Conservation (phyloP, 2,888 invertebrate species). For the Phyllotreta striolata region DNA sequence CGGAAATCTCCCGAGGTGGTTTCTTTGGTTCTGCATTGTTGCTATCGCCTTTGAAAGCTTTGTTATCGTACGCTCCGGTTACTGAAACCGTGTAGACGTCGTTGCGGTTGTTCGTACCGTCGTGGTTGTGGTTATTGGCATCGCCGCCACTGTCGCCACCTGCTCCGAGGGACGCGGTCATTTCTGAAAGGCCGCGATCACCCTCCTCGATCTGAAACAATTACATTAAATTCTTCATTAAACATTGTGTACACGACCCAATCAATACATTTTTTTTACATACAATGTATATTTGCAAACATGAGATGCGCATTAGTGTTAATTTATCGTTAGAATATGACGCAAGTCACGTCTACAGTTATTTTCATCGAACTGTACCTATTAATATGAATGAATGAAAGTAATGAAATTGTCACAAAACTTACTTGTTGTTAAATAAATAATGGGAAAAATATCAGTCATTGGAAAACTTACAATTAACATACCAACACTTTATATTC, state of each 20-base stretch:
- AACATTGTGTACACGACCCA: not conserved
- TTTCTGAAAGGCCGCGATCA: constrained; percentile 63
- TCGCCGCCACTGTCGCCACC: constrained; percentile 56
- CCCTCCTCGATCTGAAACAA: constrained; percentile 65
- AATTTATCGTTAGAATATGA: no score
- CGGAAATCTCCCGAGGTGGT: constrained; percentile 69
- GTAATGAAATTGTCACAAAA: no score
- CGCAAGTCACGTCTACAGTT: no score
- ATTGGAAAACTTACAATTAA: no score
- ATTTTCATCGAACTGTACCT: no score
- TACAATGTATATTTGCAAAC: no score
- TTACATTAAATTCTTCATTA: constrained; percentile 36
- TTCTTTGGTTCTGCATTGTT: constrained; percentile 60
- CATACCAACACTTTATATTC: no score
- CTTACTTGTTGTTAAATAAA: no score
- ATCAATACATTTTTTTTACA: not conserved
- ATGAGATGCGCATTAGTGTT: no score
- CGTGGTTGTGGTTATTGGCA: constrained; percentile 38
- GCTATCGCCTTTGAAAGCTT: constrained; percentile 71
- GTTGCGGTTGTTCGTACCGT: constrained; percentile 47
- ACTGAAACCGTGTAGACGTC: constrained; percentile 68
- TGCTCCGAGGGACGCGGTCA: constrained; percentile 67
- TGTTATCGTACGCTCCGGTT: constrained; percentile 73
- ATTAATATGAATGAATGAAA: no score
- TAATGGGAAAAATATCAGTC: no score